Evolutionary conservation across 1,140 invertebrate species (phyloP).

Genomic region (Cheumatopsyche charites): DNA sequence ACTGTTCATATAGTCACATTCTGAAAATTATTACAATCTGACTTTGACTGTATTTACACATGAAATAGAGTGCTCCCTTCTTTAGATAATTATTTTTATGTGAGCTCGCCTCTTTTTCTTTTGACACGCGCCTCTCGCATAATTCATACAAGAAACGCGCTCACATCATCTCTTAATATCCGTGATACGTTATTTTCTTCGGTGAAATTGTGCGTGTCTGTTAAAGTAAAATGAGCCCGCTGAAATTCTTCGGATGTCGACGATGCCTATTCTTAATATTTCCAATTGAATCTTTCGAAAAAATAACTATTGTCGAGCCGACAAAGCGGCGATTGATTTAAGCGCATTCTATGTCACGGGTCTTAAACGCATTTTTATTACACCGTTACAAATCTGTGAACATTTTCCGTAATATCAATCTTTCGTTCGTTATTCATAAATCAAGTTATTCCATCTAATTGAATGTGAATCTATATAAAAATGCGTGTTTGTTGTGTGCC

Average conservation of each 20-base stretch:
- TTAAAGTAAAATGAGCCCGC: not conserved
- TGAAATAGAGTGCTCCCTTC: conserved; percentile 4
- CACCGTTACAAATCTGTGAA: no score
- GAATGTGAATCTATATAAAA: no score
- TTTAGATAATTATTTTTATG: conserved; percentile 36
- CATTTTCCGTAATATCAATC: no score
- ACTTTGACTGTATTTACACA: no score
- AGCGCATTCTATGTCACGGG: not conserved
- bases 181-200: conserved; percentile 38
- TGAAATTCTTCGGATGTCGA: conserved; percentile 28
- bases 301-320: not conserved
- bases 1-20: no score
- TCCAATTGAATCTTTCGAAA: not conserved
- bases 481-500: not conserved
- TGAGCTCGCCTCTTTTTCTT: conserved; percentile 30
- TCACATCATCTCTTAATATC: conserved; percentile 42
- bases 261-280: not conserved
- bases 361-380: not conserved
- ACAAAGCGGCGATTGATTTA: not conserved
- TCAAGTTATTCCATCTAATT: no score
- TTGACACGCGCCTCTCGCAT: conserved; percentile 45
- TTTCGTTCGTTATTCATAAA: no score
- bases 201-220: conserved; percentile 28
- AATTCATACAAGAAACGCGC: conserved; percentile 43
- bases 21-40: no score